Evolutionary conservation across 2,797 vertebrate genomes (phyloP), one percentile per base, ranked within the genome.

Genomic region (Babyrousa celebensis): DNA sequence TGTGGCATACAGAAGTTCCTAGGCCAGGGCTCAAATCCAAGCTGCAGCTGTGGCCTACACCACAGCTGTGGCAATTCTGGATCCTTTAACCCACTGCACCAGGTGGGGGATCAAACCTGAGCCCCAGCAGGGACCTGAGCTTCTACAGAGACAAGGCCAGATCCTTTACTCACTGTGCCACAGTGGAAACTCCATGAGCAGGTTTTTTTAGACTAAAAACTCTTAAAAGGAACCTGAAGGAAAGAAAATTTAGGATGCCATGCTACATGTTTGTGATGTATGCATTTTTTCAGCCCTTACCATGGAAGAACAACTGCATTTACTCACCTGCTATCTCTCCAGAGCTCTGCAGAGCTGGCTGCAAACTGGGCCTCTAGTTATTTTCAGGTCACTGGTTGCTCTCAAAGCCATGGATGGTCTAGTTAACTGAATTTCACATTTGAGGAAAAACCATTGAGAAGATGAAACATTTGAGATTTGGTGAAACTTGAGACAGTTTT

Each of bases 391-490:
- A 9, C 18, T 27, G 8, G 62, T 63, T 67, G 32, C n/a, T 65
- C 56, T 84, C 16, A 72, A 90, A 84, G 62, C 67, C 83, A 74
- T 60, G 25, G 17, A 12, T n/a, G 52, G 60, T 56, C 68, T 94
- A 93, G 94, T 87, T 82, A 95, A 54, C 67, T 77, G 54, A 89
- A 36, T 74, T 77, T 95, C 79, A 72, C 71, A 32, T 91, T 94
- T 60, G 65, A 96, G 32, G 21, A 79, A 54, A 95, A 95, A 74
- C 23, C 5, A 15, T 85, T 77, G 77, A 85, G 85, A 93, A 91
- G 65, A 84, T 87, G 62, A 89, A 95, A 65, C 52, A 85, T 80
- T 72, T 86, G 79, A 88, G 36, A 43, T 68, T 78, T 86, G 15
- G 58, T 91, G 63, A 96, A 89, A 84, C 32, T 21, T 70, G 32